Evolutionary conservation across 2,797 vertebrate genomes (phyloP), one percentile per base, ranked within the genome.

Genomic region (Danio kyathit): DNA sequence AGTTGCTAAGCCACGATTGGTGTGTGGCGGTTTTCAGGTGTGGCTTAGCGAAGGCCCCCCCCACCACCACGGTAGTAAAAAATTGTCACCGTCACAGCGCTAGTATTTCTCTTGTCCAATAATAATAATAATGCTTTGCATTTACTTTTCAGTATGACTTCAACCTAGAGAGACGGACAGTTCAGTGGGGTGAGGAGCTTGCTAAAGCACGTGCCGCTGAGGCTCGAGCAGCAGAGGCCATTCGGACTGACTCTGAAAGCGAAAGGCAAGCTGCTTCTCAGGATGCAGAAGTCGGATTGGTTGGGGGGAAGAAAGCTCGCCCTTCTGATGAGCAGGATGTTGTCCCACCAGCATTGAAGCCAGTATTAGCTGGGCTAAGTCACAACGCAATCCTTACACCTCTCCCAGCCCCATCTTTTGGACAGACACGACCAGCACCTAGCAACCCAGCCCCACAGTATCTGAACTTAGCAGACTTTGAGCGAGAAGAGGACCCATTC

Each of bases 401-500:
- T 0, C 96, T 96, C 38, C 97, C 96, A 2, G 97, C 97, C 17
- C 94, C 94, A 56, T 96, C 92, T 88, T 94, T 95, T 6, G 88
- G 94, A 56, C 95, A 86, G 86, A 95, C 77, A 91, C 97, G 84
- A 91, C 89, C 83, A 86, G 95, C 88, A 93, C 95, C 89, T 11
- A 90, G 86, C 90, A 94, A 59, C 77, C 94, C 96, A 72, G 95
- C 94, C 80, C 84, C 83, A 16, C 92, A 96, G 60, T 93, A 95
- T 83, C 96, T 99, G 88, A 98, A 99, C 87, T 94, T 97, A 49
- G 97, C 97, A 38, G 98, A 99, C 89, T 99, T 99, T 79, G 97
- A 99, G 93, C 95, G 97, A 41, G 97, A 99, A 90, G 97, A 99
- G 88, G 97, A 99, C 88, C 98, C 96, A 0, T 99, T 99, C 87